These are phyloP conservation scores for Stenchaetothrips biformis DNA, from an alignment of 2,888 invertebrate genomes.

Conservation along the genomic window DNA sequence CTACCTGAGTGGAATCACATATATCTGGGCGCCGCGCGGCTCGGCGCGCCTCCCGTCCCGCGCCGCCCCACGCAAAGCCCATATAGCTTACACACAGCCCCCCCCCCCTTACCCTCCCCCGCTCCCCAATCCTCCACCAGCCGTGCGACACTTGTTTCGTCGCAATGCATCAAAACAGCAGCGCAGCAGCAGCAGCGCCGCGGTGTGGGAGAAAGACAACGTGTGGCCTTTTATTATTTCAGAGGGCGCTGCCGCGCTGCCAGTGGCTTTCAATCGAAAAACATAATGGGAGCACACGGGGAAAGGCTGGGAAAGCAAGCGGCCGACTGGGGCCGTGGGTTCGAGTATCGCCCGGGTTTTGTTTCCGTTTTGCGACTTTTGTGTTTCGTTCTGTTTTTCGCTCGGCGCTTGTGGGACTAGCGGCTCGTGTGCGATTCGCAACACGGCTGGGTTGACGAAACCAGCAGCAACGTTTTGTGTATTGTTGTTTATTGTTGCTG, in stretches of 20 bases:
- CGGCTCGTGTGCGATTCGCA: too few species aligned
- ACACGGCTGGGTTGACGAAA: too few species aligned
- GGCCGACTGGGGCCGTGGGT: background rate
- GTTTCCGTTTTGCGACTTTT: background rate
- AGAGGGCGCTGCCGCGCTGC: background rate
- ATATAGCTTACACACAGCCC: conserved; percentile 13
- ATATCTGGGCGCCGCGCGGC: background rate
- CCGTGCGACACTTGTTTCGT: conserved; percentile 6
- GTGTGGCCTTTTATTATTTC: conserved; percentile 1
- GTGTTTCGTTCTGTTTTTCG: background rate
- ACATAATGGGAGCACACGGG: background rate
- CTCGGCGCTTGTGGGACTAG: too few species aligned
- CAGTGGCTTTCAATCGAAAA: conserved; percentile 4
- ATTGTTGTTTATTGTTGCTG: too few species aligned
- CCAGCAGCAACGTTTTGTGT: too few species aligned
- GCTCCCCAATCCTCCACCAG: background rate
- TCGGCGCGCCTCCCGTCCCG: background rate
- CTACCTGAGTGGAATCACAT: conserved; percentile 24
- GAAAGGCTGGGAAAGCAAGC: background rate
- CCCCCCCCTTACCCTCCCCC: background rate
- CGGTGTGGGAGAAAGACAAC: background rate
- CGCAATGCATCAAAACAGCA: conserved; percentile 21
- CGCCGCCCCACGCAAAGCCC: conserved; percentile 2
- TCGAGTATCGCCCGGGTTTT: background rate
- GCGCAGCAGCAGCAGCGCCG: background rate